phyloP scores from a whole-genome alignment of 2,113 vertebrate genomes.

The Urocolius indicus region DNA sequence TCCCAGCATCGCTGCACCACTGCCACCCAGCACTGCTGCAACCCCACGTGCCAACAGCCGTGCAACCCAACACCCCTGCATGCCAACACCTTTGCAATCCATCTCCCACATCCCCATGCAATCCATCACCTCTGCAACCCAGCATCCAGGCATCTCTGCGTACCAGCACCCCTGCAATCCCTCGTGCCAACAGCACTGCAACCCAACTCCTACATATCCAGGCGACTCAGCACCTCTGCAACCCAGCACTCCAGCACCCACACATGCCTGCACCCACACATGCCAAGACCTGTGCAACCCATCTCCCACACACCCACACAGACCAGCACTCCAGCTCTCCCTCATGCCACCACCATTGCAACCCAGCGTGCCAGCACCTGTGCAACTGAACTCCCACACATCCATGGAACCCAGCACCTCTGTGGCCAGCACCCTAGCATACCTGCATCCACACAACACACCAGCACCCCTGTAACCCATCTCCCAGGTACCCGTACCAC shows the following conservation, averaged over 20 bases:
- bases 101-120: too few species aligned
- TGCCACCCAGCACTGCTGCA: not conserved
- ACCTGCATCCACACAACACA: not conserved
- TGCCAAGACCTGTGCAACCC: not conserved
- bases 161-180: not conserved
- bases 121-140: not conserved
- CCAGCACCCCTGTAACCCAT: not conserved
- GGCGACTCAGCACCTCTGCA: not conserved
- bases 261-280: not conserved
- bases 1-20: not conserved
- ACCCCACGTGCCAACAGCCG: not conserved
- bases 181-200: too few species aligned
- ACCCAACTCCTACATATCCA: too few species aligned
- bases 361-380: not conserved
- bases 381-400: not conserved
- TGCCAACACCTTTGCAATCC: not conserved
- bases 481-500: not conserved
- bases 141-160: too few species aligned
- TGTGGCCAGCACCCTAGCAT: too few species aligned
- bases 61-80: not conserved
- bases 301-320: not conserved
- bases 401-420: not conserved
- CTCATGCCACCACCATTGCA: not conserved
- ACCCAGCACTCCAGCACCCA: not conserved
- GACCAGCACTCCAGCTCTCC: not conserved